A percentile compares a stretch with the other conserved stretches of the same genome.
Conservation (phyloP, 2,888 invertebrate genomes). For the Brachyopa scutellaris region DNA sequence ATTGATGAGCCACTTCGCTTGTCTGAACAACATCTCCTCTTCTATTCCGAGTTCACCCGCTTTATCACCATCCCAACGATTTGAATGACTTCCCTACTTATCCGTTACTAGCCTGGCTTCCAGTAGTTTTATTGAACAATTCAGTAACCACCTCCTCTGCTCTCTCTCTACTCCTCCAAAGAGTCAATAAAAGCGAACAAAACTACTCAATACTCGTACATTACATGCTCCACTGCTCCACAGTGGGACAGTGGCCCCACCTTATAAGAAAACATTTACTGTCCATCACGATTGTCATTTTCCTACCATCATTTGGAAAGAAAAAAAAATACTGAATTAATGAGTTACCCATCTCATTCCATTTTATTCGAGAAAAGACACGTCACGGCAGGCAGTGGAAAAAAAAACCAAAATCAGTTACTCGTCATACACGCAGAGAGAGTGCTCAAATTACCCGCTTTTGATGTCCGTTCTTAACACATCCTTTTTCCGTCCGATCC, state of each 20-base stretch:
- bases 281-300: conserved; percentile 26
- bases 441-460: conserved; percentile 34
- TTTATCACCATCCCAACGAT: background rate
- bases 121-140: background rate
- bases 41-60: conserved; percentile 17
- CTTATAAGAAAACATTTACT: conserved; percentile 6
- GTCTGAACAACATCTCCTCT: too few species aligned
- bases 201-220: conserved; percentile 24
- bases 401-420: background rate
- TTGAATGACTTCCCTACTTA: background rate
- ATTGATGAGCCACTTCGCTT: too few species aligned
- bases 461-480: conserved; percentile 14
- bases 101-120: background rate
- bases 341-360: conserved; percentile 15
- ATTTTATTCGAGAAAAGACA: conserved; percentile 4
- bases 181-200: conserved; percentile 37
- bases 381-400: too few species aligned
- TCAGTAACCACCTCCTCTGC: background rate
- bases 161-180: background rate
- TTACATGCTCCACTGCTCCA: too few species aligned
- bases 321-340: background rate
- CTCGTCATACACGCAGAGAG: conserved; percentile 22
- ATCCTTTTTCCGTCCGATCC: conserved; percentile 6
- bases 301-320: too few species aligned
- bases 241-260: background rate